Evolutionary conservation across 2,888 invertebrate genomes (phyloP), one percentile per base, ranked within the genome.

Genomic region (Lithophane ornitopus): DNA sequence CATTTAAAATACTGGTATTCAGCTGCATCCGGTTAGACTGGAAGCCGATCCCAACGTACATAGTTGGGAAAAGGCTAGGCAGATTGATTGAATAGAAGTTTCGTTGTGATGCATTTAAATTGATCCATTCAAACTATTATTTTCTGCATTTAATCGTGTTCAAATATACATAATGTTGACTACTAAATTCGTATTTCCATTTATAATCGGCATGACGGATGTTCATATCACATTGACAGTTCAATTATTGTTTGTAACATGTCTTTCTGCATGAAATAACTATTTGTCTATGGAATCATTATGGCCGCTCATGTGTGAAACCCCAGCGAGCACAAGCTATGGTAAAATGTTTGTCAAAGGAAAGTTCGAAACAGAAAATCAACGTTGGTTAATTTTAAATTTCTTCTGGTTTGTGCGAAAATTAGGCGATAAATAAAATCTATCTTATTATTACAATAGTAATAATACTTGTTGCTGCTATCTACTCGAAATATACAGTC

Each of bases 241-340:
- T 83, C 79, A 74, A 70, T 84, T 84, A 74, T 26, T 66, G 69
- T 81, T 19, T 49, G n/a, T 63, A 56, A 56, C 56, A 28, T 34
- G 28, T 74, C 59, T 66, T 84, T 72, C 70, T 76, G 39, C 62
- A 76, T 74, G 56, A 62, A 68, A 76, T 80, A 58, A 82, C 65
- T 66, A 61, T 82, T 71, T 82, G 73, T 79, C 75, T 84, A 71
- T 83, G 63, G 63, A 74, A 76, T 79, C 49, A 66, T 76, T 71
- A 80, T 80, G 80, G 76, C 62, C 62, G 74, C 28, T 74, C 78
- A 77, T 78, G 78, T 78, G 84, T 84, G 80, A 82, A 71, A 52
- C 66, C 66, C 58, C 52, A 67, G 63, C 39, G 66, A 61, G 70
- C 34, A 70, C 49, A 44, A n/a, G 67, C 41, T 65, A 66, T 69